Evolutionary conservation across 2,888 invertebrate species (phyloP), one percentile per base, ranked within the genome.

Genomic region (Tenthredo scrophulariae): DNA sequence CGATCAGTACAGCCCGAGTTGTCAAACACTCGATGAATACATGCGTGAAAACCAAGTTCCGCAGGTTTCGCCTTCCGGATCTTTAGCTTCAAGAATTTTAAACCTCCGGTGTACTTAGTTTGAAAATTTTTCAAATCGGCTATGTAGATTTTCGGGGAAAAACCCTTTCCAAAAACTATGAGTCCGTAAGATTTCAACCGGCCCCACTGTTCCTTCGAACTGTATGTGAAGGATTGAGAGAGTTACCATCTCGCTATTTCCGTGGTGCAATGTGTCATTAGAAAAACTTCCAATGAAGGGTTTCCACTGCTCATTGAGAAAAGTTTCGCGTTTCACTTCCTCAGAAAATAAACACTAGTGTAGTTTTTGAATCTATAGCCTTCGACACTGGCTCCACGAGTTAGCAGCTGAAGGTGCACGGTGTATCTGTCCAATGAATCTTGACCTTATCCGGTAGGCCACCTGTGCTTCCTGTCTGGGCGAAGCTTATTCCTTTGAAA

Each of bases 401-500:
- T 67, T 29, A 46, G 67, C 83, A 83, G 70, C 83, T 83, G 65
- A 33, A 26, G 62, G 26, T 33, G 40, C 50, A 37, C n/a, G 10
- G 18, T 65, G 50, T 83, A 83, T 83, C 83, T 83, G 70, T 67
- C 65, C 83, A 70, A 83, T 58, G 83, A 83, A 70, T 83, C 83
- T 83, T 83, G 83, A 83, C 83, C 83, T 83, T 83, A 67, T 67
- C 83, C 83, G 83, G 65, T 70, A 67, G 83, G 46, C 83, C 83
- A 83, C 83, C 83, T 83, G 83, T 83, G 83, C 83, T 83, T 83
- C 83, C 83, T 83, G 83, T 70, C 43, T 26, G 9, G 43, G 67
- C 43, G n/a, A 83, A 83, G 50, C 29, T 15, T 62, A 67, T n/a
- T 83, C 22, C 83, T 67, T 29, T 5, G 46, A 50, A 70, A 70